Base-by-base conservation (phyloP, 2,113 vertebrate species). In the Dicerorhinus sumatrensis region DNA sequence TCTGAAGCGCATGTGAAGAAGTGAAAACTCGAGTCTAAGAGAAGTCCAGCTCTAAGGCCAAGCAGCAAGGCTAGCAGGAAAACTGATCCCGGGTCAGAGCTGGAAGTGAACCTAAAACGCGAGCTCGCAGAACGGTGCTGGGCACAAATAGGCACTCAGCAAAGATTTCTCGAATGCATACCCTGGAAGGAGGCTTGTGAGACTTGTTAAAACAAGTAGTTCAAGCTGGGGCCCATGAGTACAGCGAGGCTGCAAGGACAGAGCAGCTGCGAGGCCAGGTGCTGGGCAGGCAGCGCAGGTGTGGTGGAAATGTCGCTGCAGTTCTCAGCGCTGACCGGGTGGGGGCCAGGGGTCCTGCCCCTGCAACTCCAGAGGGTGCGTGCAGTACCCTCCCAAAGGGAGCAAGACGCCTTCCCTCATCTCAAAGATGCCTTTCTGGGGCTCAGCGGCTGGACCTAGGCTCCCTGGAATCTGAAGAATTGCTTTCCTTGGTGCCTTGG, bases 151-250 rank as follows among this genome's bases (percentile, higher is more conserved):
- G 65, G 39, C 36, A 3, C 36, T 75, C 89, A 31, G 4, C 86
- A 42, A 48, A 93, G 25, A 62, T 17, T 69, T 48, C 58, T 54
- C 92, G 36, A 36, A 18, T 46, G 29, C 17, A 5, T 12, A 33
- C 13, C 23, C 20, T 39, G 11, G 46, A 70, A 80, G 67, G 77
- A 81, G 79, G 60, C 42, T 58, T 39, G 33, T 20, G 51, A 82
- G 58, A 23, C 18, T n/a, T 21, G 21, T n/a, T 17, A 65, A 58
- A 73, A 58, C 46, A 65, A 62, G 58, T 20, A 39, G 42, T 25
- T 85, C 8, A 62, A 42, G 75, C 29, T 33, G 0, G 0, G 65
- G 42, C 33, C 13, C 0, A 0, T 23, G 39, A 72, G 27, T 16
- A 21, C 48, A n/a, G 21, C 0, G 2, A 79, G 65, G 58, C 6